Base-by-base conservation (phyloP, 2,797 vertebrate species). In the Neosilurus hyrtlii region DNA sequence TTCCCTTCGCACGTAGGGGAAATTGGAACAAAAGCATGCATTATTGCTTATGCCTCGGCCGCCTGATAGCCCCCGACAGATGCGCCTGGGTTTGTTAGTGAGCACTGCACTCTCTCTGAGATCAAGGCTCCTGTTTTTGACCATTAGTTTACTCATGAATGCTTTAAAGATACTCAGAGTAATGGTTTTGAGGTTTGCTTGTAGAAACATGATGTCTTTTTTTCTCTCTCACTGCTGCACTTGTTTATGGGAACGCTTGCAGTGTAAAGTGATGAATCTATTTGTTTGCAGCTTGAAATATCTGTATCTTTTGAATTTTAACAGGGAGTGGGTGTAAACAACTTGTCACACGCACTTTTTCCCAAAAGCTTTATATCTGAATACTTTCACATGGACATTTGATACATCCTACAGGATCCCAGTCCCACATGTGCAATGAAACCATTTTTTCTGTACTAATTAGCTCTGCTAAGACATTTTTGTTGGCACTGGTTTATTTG, bases 11-110 rank as follows among this genome's bases (percentile, higher is more conserved):
- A 89, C 87, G 85, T 85, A 67, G 51, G 79, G 83, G 73, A 89
- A 89, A 91, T 89, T 91, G 89, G 89, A 92, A 93, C 90, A 90
- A 90, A 92, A 90, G 87, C 76, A 84, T 84, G 85, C 87, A 91
- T 90, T 89, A 89, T 75, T 84, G 83, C 86, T 88, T 57, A 71
- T 85, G 86, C 86, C 83, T 88, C 84, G 88, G 84, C 80, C 65
- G 78, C 86, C 86, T 86, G 89, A 89, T 88, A 88, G 86, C 86
- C 81, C 84, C 88, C 86, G 87, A 92, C 88, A 89, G 89, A 88
- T 89, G 75, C 79, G 83, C 88, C 84, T 86, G 70, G 37, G 14
- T 79, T 61, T 85, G 86, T 84, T 83, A 86, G 79, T 16, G 76
- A 82, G 80, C 37, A 63, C 79, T 43, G 61, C 37, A 43, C 70